Evolutionary conservation across 2,888 invertebrate species (phyloP).

Genomic region (Osmoderma eremita): DNA sequence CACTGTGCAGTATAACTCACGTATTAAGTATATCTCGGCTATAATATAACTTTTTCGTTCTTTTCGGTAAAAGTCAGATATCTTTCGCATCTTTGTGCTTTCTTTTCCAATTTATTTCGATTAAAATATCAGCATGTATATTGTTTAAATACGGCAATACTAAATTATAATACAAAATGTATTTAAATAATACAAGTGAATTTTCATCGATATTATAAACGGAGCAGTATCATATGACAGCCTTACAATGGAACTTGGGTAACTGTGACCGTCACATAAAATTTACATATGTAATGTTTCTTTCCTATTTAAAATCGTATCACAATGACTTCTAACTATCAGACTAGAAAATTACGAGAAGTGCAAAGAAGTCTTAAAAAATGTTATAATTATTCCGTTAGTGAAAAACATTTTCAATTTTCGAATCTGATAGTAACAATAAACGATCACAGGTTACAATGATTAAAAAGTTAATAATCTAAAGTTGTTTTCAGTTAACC

Average conservation of each 20-base stretch:
- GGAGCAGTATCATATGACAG: slow-evolving; percentile 36
- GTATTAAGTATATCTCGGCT: no score
- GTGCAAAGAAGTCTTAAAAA: slow-evolving; percentile 12
- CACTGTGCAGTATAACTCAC: no score
- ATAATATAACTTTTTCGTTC: no score
- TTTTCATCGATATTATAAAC: slow-evolving; percentile 1
- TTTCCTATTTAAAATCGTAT: slow-evolving; percentile 43
- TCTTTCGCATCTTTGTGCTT: no score
- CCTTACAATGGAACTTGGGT: slow-evolving; percentile 42
- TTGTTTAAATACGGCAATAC: no score
- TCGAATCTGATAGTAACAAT: slow-evolving; percentile 43
- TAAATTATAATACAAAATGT: no score
- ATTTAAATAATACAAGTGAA: background rate
- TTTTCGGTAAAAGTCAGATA: no score
- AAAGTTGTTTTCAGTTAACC: slow-evolving; percentile 22
- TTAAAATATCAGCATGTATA: no score
- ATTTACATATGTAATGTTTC: slow-evolving; percentile 38
- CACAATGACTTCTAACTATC: slow-evolving; percentile 44
- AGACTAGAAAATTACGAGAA: slow-evolving; percentile 39
- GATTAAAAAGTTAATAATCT: slow-evolving; percentile 35
- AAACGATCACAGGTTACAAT: slow-evolving; percentile 45
- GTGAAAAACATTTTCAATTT: slow-evolving; percentile 31
- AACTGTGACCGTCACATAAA: slow-evolving; percentile 43
- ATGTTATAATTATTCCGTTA: slow-evolving; percentile 9
- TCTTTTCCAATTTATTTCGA: no score